A percentile compares a stretch with the other conserved stretches of the same genome.
Evolutionary conservation across 1,140 invertebrate species (phyloP).

Genomic region (Parapsyche elsis): DNA sequence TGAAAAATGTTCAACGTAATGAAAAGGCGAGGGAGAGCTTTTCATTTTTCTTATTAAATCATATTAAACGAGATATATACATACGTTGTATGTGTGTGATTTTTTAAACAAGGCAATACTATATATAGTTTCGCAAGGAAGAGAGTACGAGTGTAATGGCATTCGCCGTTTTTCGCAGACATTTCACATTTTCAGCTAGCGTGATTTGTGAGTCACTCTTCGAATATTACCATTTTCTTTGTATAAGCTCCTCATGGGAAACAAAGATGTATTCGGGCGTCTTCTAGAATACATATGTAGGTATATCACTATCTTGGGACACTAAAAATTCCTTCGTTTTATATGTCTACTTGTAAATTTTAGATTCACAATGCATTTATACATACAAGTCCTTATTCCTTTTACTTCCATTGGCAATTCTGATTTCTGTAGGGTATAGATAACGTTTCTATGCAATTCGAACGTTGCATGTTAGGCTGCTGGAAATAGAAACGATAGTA

Average conservation of each 20-base stretch:
- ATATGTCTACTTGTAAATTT: too few relatives aligned
- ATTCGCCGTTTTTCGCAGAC: not conserved
- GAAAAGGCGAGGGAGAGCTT: slow-evolving; percentile 5
- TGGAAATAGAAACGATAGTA: too few relatives aligned
- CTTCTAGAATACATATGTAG: too few relatives aligned
- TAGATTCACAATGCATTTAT: too few relatives aligned
- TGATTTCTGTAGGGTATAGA: too few relatives aligned
- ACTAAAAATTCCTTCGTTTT: not conserved
- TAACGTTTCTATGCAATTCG: too few relatives aligned
- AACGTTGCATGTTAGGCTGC: too few relatives aligned
- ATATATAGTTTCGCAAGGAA: not conserved
- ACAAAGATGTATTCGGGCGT: not conserved
- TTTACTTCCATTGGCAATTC: too few relatives aligned
- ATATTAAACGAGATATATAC: too few relatives aligned
- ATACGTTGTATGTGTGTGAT: not conserved
- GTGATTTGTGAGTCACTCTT: slow-evolving; percentile 13
- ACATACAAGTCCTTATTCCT: too few relatives aligned
- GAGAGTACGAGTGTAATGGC: too few relatives aligned
- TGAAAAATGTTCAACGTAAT: slow-evolving; percentile 25
- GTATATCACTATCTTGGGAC: not conserved
- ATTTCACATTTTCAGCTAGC: not conserved
- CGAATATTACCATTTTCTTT: slow-evolving; percentile 23
- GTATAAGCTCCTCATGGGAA: not conserved
- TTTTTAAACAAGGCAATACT: not conserved
- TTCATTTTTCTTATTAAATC: slow-evolving; percentile 6